Evolutionary conservation across 2,113 vertebrate genomes (phyloP).

Genomic region (Pterophyllum scalare): DNA sequence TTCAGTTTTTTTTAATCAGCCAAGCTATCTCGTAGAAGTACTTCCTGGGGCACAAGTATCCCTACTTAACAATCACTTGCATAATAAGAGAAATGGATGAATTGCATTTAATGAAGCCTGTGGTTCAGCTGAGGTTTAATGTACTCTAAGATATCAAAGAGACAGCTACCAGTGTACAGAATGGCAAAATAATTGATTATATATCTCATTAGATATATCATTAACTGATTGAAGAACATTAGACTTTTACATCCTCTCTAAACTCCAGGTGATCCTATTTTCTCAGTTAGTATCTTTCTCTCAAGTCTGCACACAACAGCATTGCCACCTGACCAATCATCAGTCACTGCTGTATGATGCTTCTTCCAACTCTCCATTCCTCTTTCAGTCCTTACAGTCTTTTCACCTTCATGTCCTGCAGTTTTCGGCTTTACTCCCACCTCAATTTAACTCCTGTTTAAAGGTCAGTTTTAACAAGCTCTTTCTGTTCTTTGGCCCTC

Average conservation of each 20-base stretch:
- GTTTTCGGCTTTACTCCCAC: not conserved
- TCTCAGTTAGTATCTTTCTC: not conserved
- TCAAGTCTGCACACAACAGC: not conserved
- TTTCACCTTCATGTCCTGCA: not conserved
- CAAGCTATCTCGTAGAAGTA: not conserved
- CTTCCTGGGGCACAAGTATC: not conserved
- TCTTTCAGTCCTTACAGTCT: not conserved
- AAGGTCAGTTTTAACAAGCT: conserved; percentile 76
- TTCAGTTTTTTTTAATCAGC: not conserved
- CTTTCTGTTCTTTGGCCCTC: conserved; percentile 38
- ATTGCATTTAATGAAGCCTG: not conserved
- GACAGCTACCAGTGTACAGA: not conserved
- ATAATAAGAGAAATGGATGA: not conserved
- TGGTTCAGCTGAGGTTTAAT: not conserved
- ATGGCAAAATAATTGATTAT: not conserved
- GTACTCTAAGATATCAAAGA: not conserved
- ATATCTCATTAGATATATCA: not conserved
- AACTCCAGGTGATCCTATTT: not conserved
- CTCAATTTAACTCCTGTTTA: conserved; percentile 37
- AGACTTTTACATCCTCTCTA: not conserved
- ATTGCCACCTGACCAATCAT: not conserved
- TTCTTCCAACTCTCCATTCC: not conserved
- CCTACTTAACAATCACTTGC: not conserved
- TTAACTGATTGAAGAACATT: not conserved
- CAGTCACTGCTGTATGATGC: not conserved